A percentile compares a stretch with the other conserved stretches of the same genome.
These are phyloP conservation scores for Bacillus rossius DNA, from an alignment of 1,140 invertebrate species.

Conservation along the genomic window DNA sequence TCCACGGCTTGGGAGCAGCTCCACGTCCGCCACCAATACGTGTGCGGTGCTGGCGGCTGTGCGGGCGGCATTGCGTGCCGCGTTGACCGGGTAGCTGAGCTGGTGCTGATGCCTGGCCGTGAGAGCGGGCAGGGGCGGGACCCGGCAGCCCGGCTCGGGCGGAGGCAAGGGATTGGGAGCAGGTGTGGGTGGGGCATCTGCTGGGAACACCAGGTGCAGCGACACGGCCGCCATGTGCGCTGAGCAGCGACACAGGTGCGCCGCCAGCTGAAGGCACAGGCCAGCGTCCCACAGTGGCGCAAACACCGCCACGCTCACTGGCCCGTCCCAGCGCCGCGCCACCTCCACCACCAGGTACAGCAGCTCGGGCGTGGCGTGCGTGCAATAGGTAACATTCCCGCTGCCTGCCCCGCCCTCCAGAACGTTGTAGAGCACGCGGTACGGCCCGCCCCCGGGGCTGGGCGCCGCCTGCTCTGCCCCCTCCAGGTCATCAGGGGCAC, in stretches of 20 bases:
- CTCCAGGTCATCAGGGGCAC: slow-evolving; percentile 42
- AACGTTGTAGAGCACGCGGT: slow-evolving; percentile 60
- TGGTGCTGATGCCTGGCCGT: not conserved
- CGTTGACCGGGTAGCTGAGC: slow-evolving; percentile 69
- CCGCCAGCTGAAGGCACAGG: slow-evolving; percentile 53
- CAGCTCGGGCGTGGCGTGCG: slow-evolving; percentile 69
- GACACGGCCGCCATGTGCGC: slow-evolving; percentile 62
- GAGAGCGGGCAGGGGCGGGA: not conserved
- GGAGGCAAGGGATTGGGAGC: slow-evolving; percentile 17
- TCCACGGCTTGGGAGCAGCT: slow-evolving; percentile 61
- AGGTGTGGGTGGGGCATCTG: slow-evolving; percentile 29
- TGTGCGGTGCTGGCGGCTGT: slow-evolving; percentile 53
- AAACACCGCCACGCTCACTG: slow-evolving; percentile 65
- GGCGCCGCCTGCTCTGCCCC: slow-evolving; percentile 43
- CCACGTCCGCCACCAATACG: slow-evolving; percentile 71
- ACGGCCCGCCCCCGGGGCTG: slow-evolving; percentile 50
- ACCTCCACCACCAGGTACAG: slow-evolving; percentile 63
- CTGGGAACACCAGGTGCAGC: slow-evolving; percentile 61
- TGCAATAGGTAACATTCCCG: slow-evolving; percentile 54
- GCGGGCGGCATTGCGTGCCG: slow-evolving; percentile 63
- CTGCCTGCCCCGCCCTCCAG: slow-evolving; percentile 38
- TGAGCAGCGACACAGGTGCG: slow-evolving; percentile 56
- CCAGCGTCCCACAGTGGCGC: slow-evolving; percentile 60
- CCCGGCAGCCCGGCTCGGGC: slow-evolving; percentile 13
- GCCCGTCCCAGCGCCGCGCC: slow-evolving; percentile 64